Conservation (phyloP, 2,797 vertebrate species). For the Clarias pachynema region DNA sequence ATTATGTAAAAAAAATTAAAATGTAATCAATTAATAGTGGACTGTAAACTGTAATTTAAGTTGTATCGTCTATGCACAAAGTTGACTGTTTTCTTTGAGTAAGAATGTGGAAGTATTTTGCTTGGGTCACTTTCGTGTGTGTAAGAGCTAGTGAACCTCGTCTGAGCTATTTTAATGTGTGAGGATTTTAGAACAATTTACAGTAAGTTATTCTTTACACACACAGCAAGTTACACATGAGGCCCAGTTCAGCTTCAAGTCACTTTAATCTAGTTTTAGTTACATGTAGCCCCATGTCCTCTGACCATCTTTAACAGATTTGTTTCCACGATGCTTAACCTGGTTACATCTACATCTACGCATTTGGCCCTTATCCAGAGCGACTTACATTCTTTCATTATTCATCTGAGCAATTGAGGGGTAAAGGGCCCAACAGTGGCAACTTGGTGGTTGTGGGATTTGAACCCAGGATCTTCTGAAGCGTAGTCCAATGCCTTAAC, state of each 20-base stretch:
- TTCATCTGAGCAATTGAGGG: too few species aligned
- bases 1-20: background rate
- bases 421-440: too few species aligned
- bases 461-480: too few species aligned
- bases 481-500: too few species aligned
- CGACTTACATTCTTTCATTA: too few species aligned
- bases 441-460: too few species aligned
- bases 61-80: background rate
- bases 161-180: background rate
- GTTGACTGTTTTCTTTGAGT: background rate
- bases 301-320: too few species aligned
- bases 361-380: too few species aligned
- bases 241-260: background rate
- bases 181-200: background rate
- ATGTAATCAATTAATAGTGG: background rate
- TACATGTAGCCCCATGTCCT: too few species aligned
- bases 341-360: too few species aligned
- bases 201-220: background rate
- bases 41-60: too few species aligned
- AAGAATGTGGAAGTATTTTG: background rate
- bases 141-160: background rate
- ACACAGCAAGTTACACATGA: background rate
- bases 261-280: background rate
- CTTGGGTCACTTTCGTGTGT: background rate
- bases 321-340: too few species aligned